These are phyloP conservation scores for Drosophila flavopinicola DNA, from an alignment of 2,888 invertebrate species.

Conservation along the genomic window DNA sequence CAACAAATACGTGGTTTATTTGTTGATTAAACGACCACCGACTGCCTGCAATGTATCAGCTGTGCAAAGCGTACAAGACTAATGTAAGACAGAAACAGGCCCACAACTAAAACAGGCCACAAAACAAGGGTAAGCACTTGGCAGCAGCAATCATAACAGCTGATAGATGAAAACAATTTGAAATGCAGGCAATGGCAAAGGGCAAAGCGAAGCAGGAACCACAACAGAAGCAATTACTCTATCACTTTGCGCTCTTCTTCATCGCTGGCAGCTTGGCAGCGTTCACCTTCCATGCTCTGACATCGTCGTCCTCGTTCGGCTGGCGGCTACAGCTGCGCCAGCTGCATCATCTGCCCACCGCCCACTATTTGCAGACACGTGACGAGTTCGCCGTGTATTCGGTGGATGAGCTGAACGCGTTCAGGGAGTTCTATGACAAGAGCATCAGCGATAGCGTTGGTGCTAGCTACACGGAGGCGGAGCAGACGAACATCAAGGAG, in stretches of 20 bases:
- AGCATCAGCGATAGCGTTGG: conserved; percentile 64
- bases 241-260: conserved; percentile 64
- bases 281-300: conserved; percentile 65
- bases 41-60: conserved; percentile 42
- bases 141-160: background rate
- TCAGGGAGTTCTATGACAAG: conserved; percentile 75
- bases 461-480: conserved; percentile 50
- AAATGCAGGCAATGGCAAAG: conserved; percentile 35
- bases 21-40: conserved; percentile 34
- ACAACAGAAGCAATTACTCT: conserved; percentile 16
- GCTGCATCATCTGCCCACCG: conserved; percentile 79
- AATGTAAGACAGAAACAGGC: conserved; percentile 39
- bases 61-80: conserved; percentile 22
- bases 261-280: conserved; percentile 77
- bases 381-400: conserved; percentile 82
- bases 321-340: conserved; percentile 61
- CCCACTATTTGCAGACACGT: conserved; percentile 80
- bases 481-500: conserved; percentile 86
- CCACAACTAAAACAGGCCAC: conserved; percentile 15
- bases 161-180: background rate
- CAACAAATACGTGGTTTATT: conserved; percentile 51
- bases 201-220: conserved; percentile 4
- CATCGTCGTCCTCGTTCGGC: conserved; percentile 35
- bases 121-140: conserved; percentile 20
- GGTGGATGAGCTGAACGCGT: conserved; percentile 64